Conservation (phyloP, 2,888 invertebrate genomes). For the Anagyrus pseudococci region DNA sequence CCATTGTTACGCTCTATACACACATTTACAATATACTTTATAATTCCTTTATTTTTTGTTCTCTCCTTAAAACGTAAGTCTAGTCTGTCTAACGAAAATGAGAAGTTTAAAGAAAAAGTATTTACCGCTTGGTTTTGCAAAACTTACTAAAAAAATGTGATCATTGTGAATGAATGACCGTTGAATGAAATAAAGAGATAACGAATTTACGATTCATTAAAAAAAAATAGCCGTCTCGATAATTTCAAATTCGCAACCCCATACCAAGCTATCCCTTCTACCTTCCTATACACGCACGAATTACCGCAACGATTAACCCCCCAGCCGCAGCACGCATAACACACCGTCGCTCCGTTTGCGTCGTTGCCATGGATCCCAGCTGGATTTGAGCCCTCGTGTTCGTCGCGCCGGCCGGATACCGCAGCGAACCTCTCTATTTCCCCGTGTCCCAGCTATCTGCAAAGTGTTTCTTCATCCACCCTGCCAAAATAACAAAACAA, state of each 20-base stretch:
- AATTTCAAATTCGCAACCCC: background rate
- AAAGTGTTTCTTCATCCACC: too few species aligned
- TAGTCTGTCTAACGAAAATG: constrained; percentile 25
- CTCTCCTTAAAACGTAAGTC: too few species aligned
- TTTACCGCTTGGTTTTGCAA: constrained; percentile 7
- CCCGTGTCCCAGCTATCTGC: too few species aligned
- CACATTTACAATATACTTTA: constrained; percentile 17
- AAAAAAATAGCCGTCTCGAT: constrained; percentile 15
- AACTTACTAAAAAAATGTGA: constrained; percentile 1
- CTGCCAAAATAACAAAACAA: too few species aligned
- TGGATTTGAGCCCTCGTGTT: constrained; percentile 2
- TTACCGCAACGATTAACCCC: too few species aligned
- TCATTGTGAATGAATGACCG: constrained; percentile 17
- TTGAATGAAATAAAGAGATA: constrained; percentile 25
- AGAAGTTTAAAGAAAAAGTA: constrained; percentile 2
- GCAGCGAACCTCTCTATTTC: too few species aligned
- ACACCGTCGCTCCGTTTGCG: constrained; percentile 8
- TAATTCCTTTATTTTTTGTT: constrained; percentile 30
- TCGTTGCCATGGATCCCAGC: constrained; percentile 34
- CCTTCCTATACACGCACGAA: too few species aligned
- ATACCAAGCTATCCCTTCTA: too few species aligned
- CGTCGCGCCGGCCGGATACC: too few species aligned
- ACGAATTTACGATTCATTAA: constrained; percentile 16
- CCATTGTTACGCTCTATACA: constrained; percentile 10
- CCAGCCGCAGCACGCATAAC: too few species aligned